These are phyloP conservation scores for Belonocnema kinseyi DNA, from an alignment of 1,140 invertebrate species.

Conservation along the genomic window DNA sequence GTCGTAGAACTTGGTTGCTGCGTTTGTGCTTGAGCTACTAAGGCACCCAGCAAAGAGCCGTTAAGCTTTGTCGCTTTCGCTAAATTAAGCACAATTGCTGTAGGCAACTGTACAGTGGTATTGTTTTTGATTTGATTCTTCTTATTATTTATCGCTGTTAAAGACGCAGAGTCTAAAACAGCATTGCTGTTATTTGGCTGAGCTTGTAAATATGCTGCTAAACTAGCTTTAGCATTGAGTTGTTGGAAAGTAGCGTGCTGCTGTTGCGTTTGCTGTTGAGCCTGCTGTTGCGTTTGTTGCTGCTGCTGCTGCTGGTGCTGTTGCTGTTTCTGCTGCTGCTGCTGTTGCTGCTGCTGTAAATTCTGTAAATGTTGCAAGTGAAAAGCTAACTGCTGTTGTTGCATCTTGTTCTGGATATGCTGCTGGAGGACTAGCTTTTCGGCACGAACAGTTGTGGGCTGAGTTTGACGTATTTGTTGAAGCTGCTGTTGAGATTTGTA, in stretches of 20 bases:
- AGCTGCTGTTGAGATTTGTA: slow-evolving; percentile 84
- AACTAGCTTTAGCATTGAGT: slow-evolving; percentile 75
- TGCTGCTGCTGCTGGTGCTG: slow-evolving; percentile 44
- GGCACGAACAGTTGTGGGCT: slow-evolving; percentile 71
- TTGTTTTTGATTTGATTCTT: slow-evolving; percentile 72
- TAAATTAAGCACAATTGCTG: slow-evolving; percentile 71
- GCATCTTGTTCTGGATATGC: slow-evolving; percentile 82
- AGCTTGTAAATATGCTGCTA: slow-evolving; percentile 76
- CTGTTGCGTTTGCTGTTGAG: slow-evolving; percentile 64
- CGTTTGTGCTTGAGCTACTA: slow-evolving; percentile 71
- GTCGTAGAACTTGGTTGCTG: slow-evolving; percentile 66
- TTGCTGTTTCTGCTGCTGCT: slow-evolving; percentile 68
- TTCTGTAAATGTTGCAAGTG: slow-evolving; percentile 79
- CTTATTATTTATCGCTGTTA: slow-evolving; percentile 74
- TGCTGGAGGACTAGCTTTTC: slow-evolving; percentile 80
- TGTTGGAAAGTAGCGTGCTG: slow-evolving; percentile 72
- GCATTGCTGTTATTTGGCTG: slow-evolving; percentile 72
- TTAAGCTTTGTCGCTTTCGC: slow-evolving; percentile 72
- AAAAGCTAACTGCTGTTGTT: slow-evolving; percentile 77
- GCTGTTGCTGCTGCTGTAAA: slow-evolving; percentile 73
- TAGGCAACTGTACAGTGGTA: slow-evolving; percentile 69
- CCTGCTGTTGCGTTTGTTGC: slow-evolving; percentile 56
- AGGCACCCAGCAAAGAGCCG: slow-evolving; percentile 68
- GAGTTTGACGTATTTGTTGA: slow-evolving; percentile 79
- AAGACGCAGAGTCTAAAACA: slow-evolving; percentile 68